Evolutionary conservation across 2,797 vertebrate genomes (phyloP), one percentile per base, ranked within the genome.

Genomic region (Lagocephalus sceleratus): DNA sequence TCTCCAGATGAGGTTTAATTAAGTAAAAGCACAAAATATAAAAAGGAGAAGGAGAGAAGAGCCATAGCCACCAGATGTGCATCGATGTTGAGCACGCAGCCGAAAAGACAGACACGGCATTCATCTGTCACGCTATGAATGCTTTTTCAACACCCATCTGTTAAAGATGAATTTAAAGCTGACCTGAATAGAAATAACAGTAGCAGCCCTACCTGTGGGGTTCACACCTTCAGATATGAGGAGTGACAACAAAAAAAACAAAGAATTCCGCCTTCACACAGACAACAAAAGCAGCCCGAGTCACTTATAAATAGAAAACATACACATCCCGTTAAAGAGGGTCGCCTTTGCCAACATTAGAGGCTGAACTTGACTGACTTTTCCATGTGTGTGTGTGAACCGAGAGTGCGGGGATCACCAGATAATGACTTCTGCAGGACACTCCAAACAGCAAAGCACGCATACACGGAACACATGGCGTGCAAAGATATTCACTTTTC

Each of bases 341-440:
- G 32, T 44, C 57, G 15, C 54, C 23, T 61, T 51, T 60, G 74
- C 81, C 78, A 81, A 57, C 29, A 58, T 68, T 54, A 65, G 46
- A 71, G 60, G 66, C 81, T 77, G 63, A 81, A 82, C 55, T 69
- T 65, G 57, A 85, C 71, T 76, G 80, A 81, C 74, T 87, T 83
- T 81, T 81, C 65, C 49, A 17, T 67, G 69, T 78, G 63, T 71
- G 46, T 63, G 67, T 64, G 66, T 75, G 66, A 75, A 78, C 35
- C 61, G 39, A 54, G 61, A 47, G 61, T 2, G 2, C 76, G 68
- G 55, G 65, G 59, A 79, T 68, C 68, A 60, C 43, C 38, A 57
- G 63, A 59, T 87, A 88, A 90, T 85, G 84, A 81, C 55, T 88
- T 87, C 68, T 81, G 76, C 88, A 90, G 87, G 78, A 47, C 19